Evolutionary conservation across 2,113 vertebrate species (phyloP), one percentile per base, ranked within the genome.

Genomic region (Sapajus apella): DNA sequence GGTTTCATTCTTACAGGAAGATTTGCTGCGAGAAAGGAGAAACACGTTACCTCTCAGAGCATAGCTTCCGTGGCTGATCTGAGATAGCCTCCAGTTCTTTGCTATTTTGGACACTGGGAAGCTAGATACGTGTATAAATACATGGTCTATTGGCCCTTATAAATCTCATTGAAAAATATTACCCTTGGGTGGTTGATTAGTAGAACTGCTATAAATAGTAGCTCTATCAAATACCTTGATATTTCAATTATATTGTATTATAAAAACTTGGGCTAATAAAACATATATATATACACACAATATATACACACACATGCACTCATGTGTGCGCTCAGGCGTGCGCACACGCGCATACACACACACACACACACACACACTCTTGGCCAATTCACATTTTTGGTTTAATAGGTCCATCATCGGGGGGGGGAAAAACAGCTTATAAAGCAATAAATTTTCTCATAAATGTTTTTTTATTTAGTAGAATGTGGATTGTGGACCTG

Each of bases 1-100:
- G 18, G 68, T 95, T 92, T 95, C 97, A 92, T 64, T 95, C 37
- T 6, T 45, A 95, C 85, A 88, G 96, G 73, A 96, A 96, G 86
- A 97, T 92, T 96, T 97, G 91, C 80, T 87, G 14, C 30, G 52
- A 96, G 95, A 96, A 92, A 94, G 8, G 66, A 95, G 87, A 55
- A 17, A 8, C 25, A 16, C 2, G 10, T 0, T 50, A 21, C 87
- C 97, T 87, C 88, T 96, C 97, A 94, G 75, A 1, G 43, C 55
- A 6, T 8, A 50, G 75, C 87, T 87, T 56, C 97, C 91, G 18
- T 45, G 79, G 91, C 95, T 97, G 94, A 47, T 95, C 92, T 81
- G 92, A 90, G 94, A 82, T 12, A 45, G 75, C 52, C 95, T 91
- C 81, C 68, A 47, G 50, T 56, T 84, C 85, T 47, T 13, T 37